Evolutionary conservation across 2,888 invertebrate genomes (phyloP).

Genomic region (Chrysolina oricalcia): DNA sequence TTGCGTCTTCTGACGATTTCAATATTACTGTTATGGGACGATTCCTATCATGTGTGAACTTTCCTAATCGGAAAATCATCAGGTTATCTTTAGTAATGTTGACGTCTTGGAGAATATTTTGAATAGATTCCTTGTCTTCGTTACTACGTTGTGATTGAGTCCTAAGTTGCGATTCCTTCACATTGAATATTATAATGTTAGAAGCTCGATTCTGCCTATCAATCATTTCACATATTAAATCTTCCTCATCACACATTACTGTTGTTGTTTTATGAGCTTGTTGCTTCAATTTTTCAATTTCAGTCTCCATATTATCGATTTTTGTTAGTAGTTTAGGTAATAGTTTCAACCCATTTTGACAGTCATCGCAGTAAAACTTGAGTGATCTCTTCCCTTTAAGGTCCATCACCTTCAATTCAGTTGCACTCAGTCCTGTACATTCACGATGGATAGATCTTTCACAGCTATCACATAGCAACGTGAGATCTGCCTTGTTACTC

Average conservation of each 20-base stretch:
- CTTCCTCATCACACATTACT: slow-evolving; percentile 9
- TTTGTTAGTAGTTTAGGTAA: slow-evolving; percentile 11
- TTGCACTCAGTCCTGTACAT: background rate
- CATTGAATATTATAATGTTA: too few relatives aligned
- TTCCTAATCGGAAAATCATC: slow-evolving; percentile 3
- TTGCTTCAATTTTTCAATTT: background rate
- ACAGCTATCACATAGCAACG: slow-evolving; percentile 10
- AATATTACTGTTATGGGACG: slow-evolving; percentile 5
- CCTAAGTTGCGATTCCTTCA: background rate
- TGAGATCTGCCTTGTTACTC: background rate
- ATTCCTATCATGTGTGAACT: background rate
- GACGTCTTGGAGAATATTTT: background rate
- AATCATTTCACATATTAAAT: slow-evolving; percentile 16
- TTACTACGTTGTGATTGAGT: slow-evolving; percentile 4
- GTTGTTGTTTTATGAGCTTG: background rate
- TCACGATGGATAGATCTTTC: slow-evolving; percentile 6
- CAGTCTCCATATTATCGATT: background rate
- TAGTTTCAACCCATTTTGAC: slow-evolving; percentile 5
- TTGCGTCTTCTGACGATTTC: slow-evolving; percentile 6
- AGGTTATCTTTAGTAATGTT: slow-evolving; percentile 9
- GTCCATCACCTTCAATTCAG: slow-evolving; percentile 6
- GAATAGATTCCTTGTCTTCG: background rate
- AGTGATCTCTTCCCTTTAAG: background rate
- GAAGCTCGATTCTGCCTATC: background rate
- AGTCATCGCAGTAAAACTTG: background rate